Base-by-base conservation (phyloP, 92 coral and sea anemone genomes). In the Actinostola sp. region DNA sequence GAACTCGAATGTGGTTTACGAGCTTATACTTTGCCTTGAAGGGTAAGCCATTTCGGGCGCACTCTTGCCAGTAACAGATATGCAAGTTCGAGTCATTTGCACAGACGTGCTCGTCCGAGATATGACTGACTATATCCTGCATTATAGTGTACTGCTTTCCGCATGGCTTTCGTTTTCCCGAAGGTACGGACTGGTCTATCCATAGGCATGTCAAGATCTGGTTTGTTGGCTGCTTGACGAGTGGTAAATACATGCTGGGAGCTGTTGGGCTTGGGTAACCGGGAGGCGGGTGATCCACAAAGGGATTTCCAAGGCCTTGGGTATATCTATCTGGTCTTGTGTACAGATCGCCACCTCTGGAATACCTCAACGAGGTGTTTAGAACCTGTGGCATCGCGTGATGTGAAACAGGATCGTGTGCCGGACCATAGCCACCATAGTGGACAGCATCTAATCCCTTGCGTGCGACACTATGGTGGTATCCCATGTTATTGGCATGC, bases 11-110 rank as follows among this genome's bases (percentile, higher is more conserved):
- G 74, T 95, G 99, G 81, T 95, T 95, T 25, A 95, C 96, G 44
- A 95, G 92, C 82, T 95, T 95, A 83, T 95, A 95, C 77, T 95
- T 95, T 12, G 99, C 99, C 81, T 95, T 95, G 83, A 95, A 95
- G 28, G 99, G 92, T 73, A 66, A 87, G 26, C 99, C 99, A 72
- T 92, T 89, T 48, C 99, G 78, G 38, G 76, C 58, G 46, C 99
- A 95, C 34, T 95, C 99, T 69, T 95, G 94, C 97, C 99, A 95
- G 81, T 82, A 88, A 66, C 99, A 95, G 8, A 89, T 93, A 44
- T 95, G 99, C 35, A 95, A 71, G 63, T 87, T 95, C 24, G 92
- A 82, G 54, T 95, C 99, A 61, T 87, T 91, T 66, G 93, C 84
- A 57, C 93, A 92, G 17, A 95, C 97, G 63, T 95, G 99, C 42